Conservation (phyloP, 2,888 invertebrate species). For the Drepanosiphum platanoidis region DNA sequence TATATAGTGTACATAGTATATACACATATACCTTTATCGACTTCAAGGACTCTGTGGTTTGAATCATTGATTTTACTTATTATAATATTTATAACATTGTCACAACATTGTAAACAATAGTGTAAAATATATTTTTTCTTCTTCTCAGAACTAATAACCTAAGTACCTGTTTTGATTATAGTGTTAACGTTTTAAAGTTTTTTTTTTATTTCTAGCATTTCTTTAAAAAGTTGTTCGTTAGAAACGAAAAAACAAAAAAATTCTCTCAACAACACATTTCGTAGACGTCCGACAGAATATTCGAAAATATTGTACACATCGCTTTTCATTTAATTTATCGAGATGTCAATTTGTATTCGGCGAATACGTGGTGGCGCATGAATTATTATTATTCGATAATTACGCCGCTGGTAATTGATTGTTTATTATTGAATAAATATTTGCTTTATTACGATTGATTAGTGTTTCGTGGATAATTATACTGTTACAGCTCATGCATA, state of each 20-base stretch:
- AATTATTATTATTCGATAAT: background rate
- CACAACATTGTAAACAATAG: background rate
- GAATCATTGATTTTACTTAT: background rate
- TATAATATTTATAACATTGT: background rate
- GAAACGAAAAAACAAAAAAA: background rate
- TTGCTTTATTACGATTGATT: background rate
- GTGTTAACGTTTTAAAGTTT: background rate
- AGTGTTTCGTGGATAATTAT: background rate
- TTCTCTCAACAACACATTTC: background rate
- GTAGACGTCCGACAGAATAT: background rate
- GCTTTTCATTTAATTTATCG: background rate
- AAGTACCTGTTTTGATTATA: background rate
- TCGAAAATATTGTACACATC: background rate
- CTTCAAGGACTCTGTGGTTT: constrained; percentile 26
- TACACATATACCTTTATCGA: background rate
- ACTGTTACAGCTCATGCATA: background rate
- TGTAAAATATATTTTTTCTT: background rate
- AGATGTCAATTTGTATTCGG: background rate
- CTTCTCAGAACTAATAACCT: background rate
- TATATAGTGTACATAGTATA: background rate
- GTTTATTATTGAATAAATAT: background rate
- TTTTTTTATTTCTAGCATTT: too few relatives aligned
- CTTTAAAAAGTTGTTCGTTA: background rate
- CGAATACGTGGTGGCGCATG: background rate
- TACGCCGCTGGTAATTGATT: background rate